Percentiles rank a stretch among this genome's conserved stretches.
Conservation (phyloP, 2,113 vertebrate species). For the Hippocampus guttulatus region DNA sequence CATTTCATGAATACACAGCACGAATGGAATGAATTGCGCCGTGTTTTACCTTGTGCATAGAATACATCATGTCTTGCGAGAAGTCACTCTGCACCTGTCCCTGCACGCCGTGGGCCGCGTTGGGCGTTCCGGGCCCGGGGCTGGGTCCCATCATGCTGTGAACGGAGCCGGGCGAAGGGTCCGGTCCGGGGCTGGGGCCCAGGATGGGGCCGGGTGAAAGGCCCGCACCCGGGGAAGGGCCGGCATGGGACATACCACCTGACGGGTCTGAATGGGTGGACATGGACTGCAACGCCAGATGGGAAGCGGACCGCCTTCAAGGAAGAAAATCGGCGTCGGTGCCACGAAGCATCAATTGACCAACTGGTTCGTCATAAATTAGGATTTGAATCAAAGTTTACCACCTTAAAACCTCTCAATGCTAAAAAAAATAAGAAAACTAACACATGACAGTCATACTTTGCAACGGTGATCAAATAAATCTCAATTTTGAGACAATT, state of each 20-base stretch:
- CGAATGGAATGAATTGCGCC: background rate
- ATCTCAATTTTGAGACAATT: background rate
- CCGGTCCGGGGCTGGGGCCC: slow-evolving; percentile 93
- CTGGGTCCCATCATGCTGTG: slow-evolving; percentile 99
- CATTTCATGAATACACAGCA: background rate
- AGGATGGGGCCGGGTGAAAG: slow-evolving; percentile 95
- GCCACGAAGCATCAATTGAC: background rate
- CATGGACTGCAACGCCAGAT: slow-evolving; percentile 73
- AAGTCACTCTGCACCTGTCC: slow-evolving; percentile 84
- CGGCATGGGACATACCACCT: slow-evolving; percentile 91
- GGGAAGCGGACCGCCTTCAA: background rate
- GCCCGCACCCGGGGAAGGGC: slow-evolving; percentile 91
- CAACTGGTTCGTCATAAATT: background rate
- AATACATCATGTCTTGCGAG: slow-evolving; percentile 86
- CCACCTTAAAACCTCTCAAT: background rate
- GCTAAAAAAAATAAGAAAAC: background rate
- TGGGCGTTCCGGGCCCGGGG: slow-evolving; percentile 91
- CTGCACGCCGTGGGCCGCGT: slow-evolving; percentile 81
- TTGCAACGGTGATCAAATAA: background rate
- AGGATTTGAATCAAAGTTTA: background rate
- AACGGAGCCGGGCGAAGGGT: slow-evolving; percentile 91
- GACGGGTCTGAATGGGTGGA: slow-evolving; percentile 87
- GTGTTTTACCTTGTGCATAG: slow-evolving; percentile 86
- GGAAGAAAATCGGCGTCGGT: background rate
- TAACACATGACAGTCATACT: background rate